Conservation (phyloP, 2,797 vertebrate genomes). For the Silurus aristotelis region DNA sequence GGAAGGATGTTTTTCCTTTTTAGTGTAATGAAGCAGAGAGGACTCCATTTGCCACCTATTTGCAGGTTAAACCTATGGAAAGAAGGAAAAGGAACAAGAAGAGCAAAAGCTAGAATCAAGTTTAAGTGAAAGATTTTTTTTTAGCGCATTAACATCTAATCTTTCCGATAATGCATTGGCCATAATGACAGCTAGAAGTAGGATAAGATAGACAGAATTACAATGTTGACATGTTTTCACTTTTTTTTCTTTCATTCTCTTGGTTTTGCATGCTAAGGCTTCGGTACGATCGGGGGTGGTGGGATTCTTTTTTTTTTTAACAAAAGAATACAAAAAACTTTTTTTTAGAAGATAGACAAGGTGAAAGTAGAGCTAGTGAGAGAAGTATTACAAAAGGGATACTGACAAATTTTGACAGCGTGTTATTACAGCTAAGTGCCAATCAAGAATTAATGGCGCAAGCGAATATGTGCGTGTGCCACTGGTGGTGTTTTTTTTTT, state of each 20-base stretch:
- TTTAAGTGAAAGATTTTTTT: neutral
- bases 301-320: neutral
- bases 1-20: neutral
- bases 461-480: neutral
- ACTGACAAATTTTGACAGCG: slow-evolving; percentile 16
- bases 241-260: neutral
- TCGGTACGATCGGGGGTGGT: neutral
- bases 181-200: neutral
- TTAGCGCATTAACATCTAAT: neutral
- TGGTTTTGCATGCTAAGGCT: neutral
- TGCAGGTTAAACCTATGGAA: neutral
- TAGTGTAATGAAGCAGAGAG: neutral
- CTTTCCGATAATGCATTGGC: neutral
- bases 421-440: slow-evolving; percentile 13
- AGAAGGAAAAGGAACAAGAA: neutral
- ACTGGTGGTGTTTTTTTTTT: neutral
- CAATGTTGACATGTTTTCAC: neutral
- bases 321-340: neutral
- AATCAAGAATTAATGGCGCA: slow-evolving; percentile 1
- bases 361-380: neutral
- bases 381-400: neutral
- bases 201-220: neutral
- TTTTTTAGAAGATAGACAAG: neutral
- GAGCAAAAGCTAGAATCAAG: neutral
- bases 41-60: neutral